Conservation (phyloP, 1,140 invertebrate species). For the Dreissena rostriformis region DNA sequence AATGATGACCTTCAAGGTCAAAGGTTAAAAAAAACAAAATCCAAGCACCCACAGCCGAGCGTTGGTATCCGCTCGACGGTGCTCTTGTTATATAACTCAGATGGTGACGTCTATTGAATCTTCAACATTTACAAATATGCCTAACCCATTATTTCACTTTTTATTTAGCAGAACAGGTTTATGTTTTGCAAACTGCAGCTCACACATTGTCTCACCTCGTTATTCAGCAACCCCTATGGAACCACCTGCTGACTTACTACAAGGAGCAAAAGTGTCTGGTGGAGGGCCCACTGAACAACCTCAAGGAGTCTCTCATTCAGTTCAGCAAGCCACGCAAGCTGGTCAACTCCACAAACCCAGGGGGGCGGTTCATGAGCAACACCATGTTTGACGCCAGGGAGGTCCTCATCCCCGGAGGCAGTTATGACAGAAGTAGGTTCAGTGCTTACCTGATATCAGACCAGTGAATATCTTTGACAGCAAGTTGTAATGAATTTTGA, state of each 20-base stretch:
- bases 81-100: no score
- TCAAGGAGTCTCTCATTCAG: constrained; percentile 98
- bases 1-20: no score
- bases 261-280: constrained; percentile 99
- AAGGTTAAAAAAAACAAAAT: no score
- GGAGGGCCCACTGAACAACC: constrained; percentile 98
- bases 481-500: no score
- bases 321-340: constrained; percentile 98
- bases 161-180: no score
- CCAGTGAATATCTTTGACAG: background rate
- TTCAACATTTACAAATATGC: no score
- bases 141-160: no score
- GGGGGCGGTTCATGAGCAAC: constrained; percentile 98
- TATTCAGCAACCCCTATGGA: constrained; percentile 95
- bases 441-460: background rate
- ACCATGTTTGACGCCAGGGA: constrained; percentile 88
- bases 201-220: no score
- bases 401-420: constrained; percentile 88
- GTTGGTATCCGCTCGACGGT: no score
- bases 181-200: no score
- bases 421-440: constrained; percentile 87
- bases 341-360: constrained; percentile 94
- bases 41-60: no score
- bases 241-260: constrained; percentile 98
- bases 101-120: no score